Conservation (phyloP, 1,140 invertebrate species). For the Chlorops oryzae region DNA sequence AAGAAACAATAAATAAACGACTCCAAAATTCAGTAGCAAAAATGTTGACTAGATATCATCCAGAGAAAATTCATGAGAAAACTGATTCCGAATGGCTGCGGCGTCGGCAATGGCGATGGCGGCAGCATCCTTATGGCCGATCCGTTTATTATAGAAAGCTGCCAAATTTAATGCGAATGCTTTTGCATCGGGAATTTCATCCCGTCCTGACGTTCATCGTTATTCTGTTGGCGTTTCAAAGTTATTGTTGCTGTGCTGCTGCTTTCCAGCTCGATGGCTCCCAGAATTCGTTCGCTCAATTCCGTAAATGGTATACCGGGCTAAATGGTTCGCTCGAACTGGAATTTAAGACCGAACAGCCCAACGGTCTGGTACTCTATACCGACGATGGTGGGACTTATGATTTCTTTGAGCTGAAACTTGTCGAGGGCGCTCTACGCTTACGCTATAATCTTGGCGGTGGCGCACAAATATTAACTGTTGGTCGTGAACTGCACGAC, state of each 20-base stretch:
- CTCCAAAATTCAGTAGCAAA: no score
- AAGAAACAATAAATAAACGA: no score
- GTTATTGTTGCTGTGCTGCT: slow-evolving; percentile 16
- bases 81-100: no score
- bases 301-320: slow-evolving; percentile 81
- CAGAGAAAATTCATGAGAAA: neutral
- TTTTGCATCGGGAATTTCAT: no score
- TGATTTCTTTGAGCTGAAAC: slow-evolving; percentile 91
- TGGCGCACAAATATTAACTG: slow-evolving; percentile 79
- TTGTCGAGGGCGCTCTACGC: slow-evolving; percentile 83
- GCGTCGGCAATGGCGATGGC: neutral
- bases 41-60: no score
- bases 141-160: neutral
- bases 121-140: neutral
- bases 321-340: slow-evolving; percentile 82
- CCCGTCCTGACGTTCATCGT: neutral
- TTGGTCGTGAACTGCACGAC: slow-evolving; percentile 78
- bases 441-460: slow-evolving; percentile 81
- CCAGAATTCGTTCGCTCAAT: slow-evolving; percentile 80
- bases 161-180: neutral
- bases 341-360: slow-evolving; percentile 86
- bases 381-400: slow-evolving; percentile 90
- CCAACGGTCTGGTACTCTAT: slow-evolving; percentile 82
- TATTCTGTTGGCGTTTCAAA: slow-evolving; percentile 7
- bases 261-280: slow-evolving; percentile 76